Evolutionary conservation across 1,140 invertebrate genomes (phyloP), one percentile per base, ranked within the genome.

Genomic region (Chrysomallon squamiferum): DNA sequence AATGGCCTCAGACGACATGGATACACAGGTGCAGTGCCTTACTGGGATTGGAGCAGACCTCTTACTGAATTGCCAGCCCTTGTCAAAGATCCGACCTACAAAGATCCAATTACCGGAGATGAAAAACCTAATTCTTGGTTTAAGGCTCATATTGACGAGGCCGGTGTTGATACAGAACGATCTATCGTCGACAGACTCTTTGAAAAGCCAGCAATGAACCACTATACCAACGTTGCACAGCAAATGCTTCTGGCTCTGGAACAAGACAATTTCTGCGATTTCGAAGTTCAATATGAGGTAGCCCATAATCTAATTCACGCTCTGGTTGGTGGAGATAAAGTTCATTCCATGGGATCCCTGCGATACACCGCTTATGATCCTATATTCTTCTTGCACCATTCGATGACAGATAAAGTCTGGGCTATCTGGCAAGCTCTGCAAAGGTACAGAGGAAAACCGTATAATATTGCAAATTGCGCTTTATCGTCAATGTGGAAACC

Each of bases 391-490:
- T 20, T 70, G 15, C 64, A 66, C 43, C 68, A 70, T 50, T 59
- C 64, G 18, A 62, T 62, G 56, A 22, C 45, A 33, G 68, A 70
- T 60, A 70, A 63, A 58, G 38, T 70, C 5, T 70, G 68, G 68
- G 64, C 56, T 15, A 59, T 73, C 15, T 73, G 72, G 72, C 72
- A 73, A 58, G 72, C 64, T 41, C 54, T 73, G 45, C 72, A 73
- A 60, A 63, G 66, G 62, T 32, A 63, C 22, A 45, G 72, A 35
- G 57, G 62, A 13, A 38, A 65, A 32, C 52, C 62, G 2, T 38
- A 49, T 49, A 60, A 66, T 47, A 22, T 54, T 52, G 68, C 72
- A 5, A 65, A 70, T 56, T 73, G 72, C 41, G 72, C 72, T 35
- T 22, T 71, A 32, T 62, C 62, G 41, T 47, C 56, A 47, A 70